These are phyloP conservation scores for Lophochroa leadbeateri DNA, from an alignment of 2,113 vertebrate species.

Conservation along the genomic window DNA sequence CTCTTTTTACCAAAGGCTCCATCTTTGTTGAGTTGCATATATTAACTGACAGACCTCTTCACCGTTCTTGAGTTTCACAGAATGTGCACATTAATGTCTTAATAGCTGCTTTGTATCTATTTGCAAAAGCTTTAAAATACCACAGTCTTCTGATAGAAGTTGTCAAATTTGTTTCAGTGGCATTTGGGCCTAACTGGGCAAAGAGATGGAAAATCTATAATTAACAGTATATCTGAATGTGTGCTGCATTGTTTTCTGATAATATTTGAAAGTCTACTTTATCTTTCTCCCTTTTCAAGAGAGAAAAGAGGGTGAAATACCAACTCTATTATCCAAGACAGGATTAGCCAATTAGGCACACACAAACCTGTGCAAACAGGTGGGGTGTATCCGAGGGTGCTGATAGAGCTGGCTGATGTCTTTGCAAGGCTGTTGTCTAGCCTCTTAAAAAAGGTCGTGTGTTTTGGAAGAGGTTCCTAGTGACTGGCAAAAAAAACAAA, in stretches of 20 bases:
- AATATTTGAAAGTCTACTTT: neutral
- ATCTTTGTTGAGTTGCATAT: neutral
- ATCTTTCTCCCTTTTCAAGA: neutral
- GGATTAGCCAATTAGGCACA: neutral
- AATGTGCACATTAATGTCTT: neutral
- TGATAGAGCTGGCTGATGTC: neutral
- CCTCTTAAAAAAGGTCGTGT: neutral
- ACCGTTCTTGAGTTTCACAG: neutral
- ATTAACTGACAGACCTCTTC: neutral
- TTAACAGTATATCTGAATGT: neutral
- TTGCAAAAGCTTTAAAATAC: neutral
- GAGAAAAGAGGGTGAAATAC: neutral
- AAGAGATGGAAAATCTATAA: neutral
- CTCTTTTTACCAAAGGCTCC: neutral
- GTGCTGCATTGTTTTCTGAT: neutral
- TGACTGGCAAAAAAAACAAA: neutral
- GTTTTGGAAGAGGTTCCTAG: neutral
- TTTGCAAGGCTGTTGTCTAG: neutral
- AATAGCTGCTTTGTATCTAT: neutral
- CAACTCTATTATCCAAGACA: neutral
- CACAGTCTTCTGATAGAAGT: neutral
- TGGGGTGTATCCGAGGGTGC: neutral
- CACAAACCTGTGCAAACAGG: neutral
- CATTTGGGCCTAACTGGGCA: neutral
- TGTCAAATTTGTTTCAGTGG: neutral